Conservation (phyloP, 1,140 invertebrate genomes). For the Atopsyche davidsoni region DNA sequence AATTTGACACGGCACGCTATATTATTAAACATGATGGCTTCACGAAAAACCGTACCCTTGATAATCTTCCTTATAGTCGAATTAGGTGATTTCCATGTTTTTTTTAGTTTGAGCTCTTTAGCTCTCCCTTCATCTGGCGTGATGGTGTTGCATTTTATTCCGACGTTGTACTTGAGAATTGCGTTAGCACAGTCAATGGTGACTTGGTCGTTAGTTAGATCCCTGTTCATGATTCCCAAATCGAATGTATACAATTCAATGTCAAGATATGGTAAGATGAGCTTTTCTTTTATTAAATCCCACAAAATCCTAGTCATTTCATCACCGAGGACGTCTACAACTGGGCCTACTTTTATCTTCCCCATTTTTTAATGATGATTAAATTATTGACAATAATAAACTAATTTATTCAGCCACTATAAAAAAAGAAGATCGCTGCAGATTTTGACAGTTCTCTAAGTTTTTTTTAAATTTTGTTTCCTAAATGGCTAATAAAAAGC, state of each 20-base stretch:
- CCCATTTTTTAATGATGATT: constrained; percentile 50
- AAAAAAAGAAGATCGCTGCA: no score
- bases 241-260: constrained; percentile 93
- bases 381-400: no score
- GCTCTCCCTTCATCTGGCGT: constrained; percentile 94
- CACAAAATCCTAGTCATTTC: constrained; percentile 99
- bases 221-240: constrained; percentile 90
- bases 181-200: constrained; percentile 96
- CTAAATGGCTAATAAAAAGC: no score
- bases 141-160: constrained; percentile 98
- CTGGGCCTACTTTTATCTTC: constrained; percentile 70
- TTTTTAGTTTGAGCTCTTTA: constrained; percentile 92
- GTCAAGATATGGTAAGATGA: constrained; percentile 94
- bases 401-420: no score
- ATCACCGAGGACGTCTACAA: constrained; percentile 96
- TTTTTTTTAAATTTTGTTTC: no score
- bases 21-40: constrained; percentile 97
- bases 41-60: constrained; percentile 92
- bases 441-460: no score
- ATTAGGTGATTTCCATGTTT: constrained; percentile 99
- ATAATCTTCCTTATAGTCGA: constrained; percentile 98
- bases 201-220: constrained; percentile 90
- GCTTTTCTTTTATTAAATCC: constrained; percentile 95
- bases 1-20: constrained; percentile 90
- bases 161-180: constrained; percentile 95